These are phyloP conservation scores for Trypoxylus dichotomus DNA, from an alignment of 1,140 invertebrate species.

Conservation along the genomic window DNA sequence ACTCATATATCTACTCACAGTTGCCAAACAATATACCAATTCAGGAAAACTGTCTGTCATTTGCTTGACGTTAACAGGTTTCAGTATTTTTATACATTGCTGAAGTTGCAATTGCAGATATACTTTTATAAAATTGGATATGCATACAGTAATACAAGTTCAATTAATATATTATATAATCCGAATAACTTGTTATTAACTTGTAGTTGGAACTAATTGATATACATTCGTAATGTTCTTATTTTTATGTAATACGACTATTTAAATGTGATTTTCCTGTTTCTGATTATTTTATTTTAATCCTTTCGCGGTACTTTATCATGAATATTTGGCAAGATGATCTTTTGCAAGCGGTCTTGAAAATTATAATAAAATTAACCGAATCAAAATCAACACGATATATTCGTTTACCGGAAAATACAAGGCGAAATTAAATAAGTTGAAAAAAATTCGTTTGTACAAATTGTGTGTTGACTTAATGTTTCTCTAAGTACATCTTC, in stretches of 20 bases:
- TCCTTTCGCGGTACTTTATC: constrained; percentile 9
- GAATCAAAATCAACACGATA: constrained; percentile 24
- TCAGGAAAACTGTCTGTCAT: constrained; percentile 9
- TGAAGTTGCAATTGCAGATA: constrained; percentile 37
- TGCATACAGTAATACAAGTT: constrained; percentile 30
- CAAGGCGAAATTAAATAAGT: background rate
- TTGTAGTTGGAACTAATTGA: constrained; percentile 45
- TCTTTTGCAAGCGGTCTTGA: constrained; percentile 41
- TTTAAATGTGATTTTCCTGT: constrained; percentile 23
- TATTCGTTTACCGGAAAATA: constrained; percentile 22
- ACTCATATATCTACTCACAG: constrained; percentile 5
- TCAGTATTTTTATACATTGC: constrained; percentile 45
- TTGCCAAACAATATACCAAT: constrained; percentile 24
- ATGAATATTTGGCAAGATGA: constrained; percentile 45
- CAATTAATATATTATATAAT: constrained; percentile 38
- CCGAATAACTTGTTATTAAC: constrained; percentile 20
- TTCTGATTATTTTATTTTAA: background rate
- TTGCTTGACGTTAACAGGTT: constrained; percentile 29
- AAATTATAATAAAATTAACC: constrained; percentile 8
- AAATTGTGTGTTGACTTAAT: constrained; percentile 49
- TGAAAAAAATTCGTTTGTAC: constrained; percentile 41
- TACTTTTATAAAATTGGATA: constrained; percentile 38
- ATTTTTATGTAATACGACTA: constrained; percentile 12
- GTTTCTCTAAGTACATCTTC: constrained; percentile 39
- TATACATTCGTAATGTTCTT: background rate